phyloP scores from a whole-genome alignment of 2,888 invertebrate genomes.

The Eilema griseolum region DNA sequence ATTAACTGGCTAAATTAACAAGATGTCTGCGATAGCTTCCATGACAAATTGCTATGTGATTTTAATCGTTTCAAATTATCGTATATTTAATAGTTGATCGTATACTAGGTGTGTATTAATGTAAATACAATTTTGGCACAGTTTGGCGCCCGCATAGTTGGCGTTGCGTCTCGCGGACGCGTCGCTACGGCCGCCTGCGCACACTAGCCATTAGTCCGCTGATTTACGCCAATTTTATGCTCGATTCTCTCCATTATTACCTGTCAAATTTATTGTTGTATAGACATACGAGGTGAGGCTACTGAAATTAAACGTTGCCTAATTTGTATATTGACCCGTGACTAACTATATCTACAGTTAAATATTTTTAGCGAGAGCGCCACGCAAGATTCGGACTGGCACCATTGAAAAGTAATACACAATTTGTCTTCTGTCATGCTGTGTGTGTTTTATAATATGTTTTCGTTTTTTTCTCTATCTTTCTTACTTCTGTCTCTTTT shows the following conservation, averaged over 20 bases:
- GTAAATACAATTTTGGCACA: conserved; percentile 48
- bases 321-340: not conserved
- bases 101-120: conserved; percentile 1
- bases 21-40: too few relatives aligned
- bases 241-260: conserved; percentile 40
- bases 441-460: not conserved
- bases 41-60: not conserved
- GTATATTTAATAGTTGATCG: not conserved
- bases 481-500: not conserved
- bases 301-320: not conserved
- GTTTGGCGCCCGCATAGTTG: conserved; percentile 47
- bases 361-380: not conserved
- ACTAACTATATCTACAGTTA: not conserved
- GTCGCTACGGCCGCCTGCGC: conserved; percentile 25
- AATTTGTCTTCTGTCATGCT: not conserved
- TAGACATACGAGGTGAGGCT: not conserved
- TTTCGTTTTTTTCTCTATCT: not conserved
- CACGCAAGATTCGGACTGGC: not conserved
- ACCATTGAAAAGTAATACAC: not conserved
- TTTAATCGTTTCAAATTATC: not conserved
- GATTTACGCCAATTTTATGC: conserved; percentile 50
- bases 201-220: conserved; percentile 37
- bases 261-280: conserved; percentile 25
- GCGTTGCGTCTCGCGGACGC: conserved; percentile 34
- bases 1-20: too few relatives aligned